phyloP scores from a whole-genome alignment of 2,888 invertebrate species.

The Cephus sareptanus region DNA sequence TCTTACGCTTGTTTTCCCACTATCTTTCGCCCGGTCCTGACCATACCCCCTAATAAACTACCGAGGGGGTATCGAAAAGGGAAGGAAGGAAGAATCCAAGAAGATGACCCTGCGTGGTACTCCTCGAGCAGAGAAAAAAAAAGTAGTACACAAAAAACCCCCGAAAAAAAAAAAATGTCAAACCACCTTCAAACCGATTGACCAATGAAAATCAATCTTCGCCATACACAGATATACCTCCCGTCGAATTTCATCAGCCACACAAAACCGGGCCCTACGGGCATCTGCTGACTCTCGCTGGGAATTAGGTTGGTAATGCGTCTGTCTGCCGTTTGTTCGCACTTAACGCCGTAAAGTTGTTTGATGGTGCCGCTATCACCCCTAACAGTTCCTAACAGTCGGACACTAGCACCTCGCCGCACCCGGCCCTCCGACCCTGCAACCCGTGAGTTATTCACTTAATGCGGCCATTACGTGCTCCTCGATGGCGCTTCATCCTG shows the following conservation, averaged over 20 bases:
- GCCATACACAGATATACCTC: conserved; percentile 27
- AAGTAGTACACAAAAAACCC: conserved; percentile 11
- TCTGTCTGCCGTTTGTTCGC: conserved; percentile 42
- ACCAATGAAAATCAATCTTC: conserved; percentile 12
- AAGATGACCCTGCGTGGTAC: not conserved
- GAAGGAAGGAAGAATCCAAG: not conserved
- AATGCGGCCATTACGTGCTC: conserved; percentile 62
- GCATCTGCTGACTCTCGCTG: conserved; percentile 36
- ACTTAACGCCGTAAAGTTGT: conserved; percentile 60
- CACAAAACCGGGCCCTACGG: conserved; percentile 21
- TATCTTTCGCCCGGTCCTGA: conserved; percentile 39
- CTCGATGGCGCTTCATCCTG: conserved; percentile 64
- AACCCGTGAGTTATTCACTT: conserved; percentile 63
- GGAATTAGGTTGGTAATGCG: conserved; percentile 59
- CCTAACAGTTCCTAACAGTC: conserved; percentile 41
- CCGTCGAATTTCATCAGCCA: not conserved
- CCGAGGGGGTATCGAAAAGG: conserved; percentile 5
- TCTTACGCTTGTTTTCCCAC: conserved; percentile 52
- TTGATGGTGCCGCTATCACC: conserved; percentile 59
- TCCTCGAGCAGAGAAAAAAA: conserved; percentile 8
- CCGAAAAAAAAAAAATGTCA: not conserved
- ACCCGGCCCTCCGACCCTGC: conserved; percentile 34
- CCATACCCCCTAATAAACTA: conserved; percentile 18
- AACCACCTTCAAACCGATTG: not conserved
- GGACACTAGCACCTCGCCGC: conserved; percentile 33